Evolutionary conservation across 2,888 invertebrate genomes (phyloP).

Genomic region (Acrobasis repandana): DNA sequence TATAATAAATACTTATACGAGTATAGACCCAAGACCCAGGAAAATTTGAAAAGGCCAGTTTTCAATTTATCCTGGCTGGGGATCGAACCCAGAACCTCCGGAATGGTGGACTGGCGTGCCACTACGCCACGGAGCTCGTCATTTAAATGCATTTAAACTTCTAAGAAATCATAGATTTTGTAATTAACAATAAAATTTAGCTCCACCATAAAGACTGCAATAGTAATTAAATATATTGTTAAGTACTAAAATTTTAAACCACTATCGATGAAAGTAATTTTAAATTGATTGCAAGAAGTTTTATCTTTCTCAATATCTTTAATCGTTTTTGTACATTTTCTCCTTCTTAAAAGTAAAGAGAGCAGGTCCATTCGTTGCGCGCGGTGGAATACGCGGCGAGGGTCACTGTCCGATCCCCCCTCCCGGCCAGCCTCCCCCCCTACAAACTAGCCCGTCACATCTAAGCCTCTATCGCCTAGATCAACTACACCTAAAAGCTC

Average conservation of each 20-base stretch:
- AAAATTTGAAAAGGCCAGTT: too few relatives aligned
- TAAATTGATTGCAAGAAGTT: slow-evolving; percentile 13
- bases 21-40: too few relatives aligned
- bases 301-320: slow-evolving; percentile 21
- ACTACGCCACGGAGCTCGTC: too few relatives aligned
- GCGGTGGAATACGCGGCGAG: slow-evolving; percentile 71
- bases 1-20: too few relatives aligned
- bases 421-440: slow-evolving; percentile 42
- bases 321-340: slow-evolving; percentile 38
- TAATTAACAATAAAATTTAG: not conserved
- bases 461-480: slow-evolving; percentile 74
- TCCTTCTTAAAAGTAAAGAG: slow-evolving; percentile 66
- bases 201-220: not conserved
- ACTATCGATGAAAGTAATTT: slow-evolving; percentile 6
- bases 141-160: too few relatives aligned
- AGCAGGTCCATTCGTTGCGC: slow-evolving; percentile 66
- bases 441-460: slow-evolving; percentile 55
- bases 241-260: not conserved
- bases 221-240: not conserved
- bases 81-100: too few relatives aligned
- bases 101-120: too few relatives aligned
- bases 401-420: slow-evolving; percentile 74
- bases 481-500: slow-evolving; percentile 59
- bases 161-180: too few relatives aligned
- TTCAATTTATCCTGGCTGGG: too few relatives aligned